Conservation (phyloP, 2,888 invertebrate species). For the Hipparchia semele region DNA sequence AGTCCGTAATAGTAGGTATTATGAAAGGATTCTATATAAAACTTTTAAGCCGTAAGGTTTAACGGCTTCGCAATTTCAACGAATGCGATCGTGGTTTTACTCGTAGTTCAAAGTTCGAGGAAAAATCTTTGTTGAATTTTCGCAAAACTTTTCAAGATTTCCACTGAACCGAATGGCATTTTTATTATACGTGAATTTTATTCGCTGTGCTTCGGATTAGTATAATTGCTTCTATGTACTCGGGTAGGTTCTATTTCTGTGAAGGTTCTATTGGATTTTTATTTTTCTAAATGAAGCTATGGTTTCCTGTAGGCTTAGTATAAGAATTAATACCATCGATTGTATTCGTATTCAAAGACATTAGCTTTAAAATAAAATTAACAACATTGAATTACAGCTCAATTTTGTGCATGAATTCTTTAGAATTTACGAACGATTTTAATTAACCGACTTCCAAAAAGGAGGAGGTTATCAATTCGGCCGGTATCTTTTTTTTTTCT, state of each 20-base stretch:
- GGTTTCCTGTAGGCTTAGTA: too few relatives aligned
- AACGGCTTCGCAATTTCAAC: constrained; percentile 11
- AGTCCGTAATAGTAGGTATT: background rate
- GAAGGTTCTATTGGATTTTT: background rate
- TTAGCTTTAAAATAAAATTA: too few relatives aligned
- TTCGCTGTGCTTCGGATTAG: background rate
- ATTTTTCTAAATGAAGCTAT: background rate
- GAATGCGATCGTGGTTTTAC: constrained; percentile 8
- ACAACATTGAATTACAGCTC: too few relatives aligned
- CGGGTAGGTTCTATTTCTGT: background rate
- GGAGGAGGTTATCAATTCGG: too few relatives aligned
- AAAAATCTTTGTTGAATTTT: background rate
- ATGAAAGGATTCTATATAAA: constrained; percentile 6
- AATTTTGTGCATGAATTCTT: too few relatives aligned
- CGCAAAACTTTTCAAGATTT: constrained; percentile 13
- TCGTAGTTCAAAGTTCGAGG: constrained; percentile 7
- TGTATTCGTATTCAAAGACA: too few relatives aligned
- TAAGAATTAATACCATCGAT: too few relatives aligned
- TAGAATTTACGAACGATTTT: too few relatives aligned
- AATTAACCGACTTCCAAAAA: too few relatives aligned
- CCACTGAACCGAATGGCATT: background rate
- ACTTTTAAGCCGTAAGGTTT: constrained; percentile 9
- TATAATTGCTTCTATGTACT: background rate
- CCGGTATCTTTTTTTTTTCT: too few relatives aligned
- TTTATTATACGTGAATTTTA: constrained; percentile 16